Base-by-base conservation (phyloP, 2,113 vertebrate species). In the Cryptomyrus ogoouensis region DNA sequence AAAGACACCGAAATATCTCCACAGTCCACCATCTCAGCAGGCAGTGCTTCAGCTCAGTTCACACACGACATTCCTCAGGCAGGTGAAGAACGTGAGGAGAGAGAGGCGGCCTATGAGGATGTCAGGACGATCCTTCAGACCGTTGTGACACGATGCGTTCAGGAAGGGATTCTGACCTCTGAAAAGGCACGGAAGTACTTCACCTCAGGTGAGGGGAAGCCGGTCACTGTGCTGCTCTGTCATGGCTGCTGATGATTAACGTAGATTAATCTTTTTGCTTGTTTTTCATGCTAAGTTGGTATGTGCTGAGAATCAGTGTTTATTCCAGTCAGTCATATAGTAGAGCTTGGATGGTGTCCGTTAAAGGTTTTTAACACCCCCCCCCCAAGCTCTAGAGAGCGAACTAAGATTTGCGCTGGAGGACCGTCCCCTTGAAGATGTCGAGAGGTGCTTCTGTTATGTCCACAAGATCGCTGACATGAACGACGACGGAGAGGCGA, bases 331-430 rank as follows among this genome's bases (percentile, higher is more conserved):
- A 19, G 12, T 47, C 3, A 24, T 21, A 3, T 21, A 46, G 83
- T 4, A 12, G 24, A 47, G 21, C 9, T 47, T 84, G 44, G 15
- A 47, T 47, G 21, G 21, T 24, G 44, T 27, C 4, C 83, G 21
- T 7, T 42, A 53, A 83, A 1, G 46, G 70, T 50, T 90, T 53
- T 52, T 47, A 47, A 83, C 24, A 15, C 52, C 53, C 56, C 21
- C 6, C 53, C 6, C 56, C 27, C 49, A 70, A 97, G 96, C 90
- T 52, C 92, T 97, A 2, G 96, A 97, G 35, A 90, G 90, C 27
- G 96, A 97, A 91, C 90, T 97, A 31, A 92, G 92, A 1, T 96
- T 93, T 53, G 96, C 95, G 44, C 88, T 96, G 89, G 92, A 93
- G 87, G 88, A 87, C 9, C 44, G 44, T 47, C 89, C 93, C 31